Conservation (phyloP, 2,888 invertebrate genomes). For the Dasypogon diadema region DNA sequence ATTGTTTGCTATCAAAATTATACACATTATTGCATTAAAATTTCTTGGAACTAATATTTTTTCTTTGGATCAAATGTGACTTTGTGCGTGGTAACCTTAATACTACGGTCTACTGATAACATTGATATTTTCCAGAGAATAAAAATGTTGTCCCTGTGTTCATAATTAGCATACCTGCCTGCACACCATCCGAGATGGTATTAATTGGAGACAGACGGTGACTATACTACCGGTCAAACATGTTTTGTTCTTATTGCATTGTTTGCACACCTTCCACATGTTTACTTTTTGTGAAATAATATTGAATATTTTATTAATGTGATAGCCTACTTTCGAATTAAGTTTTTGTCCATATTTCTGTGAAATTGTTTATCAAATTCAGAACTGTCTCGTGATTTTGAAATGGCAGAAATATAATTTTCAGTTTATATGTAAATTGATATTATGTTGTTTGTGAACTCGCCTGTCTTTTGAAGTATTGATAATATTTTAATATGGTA, state of each 20-base stretch:
- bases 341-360: too few relatives aligned
- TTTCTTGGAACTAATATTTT: not conserved
- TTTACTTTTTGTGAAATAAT: not conserved
- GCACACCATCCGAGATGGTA: not conserved
- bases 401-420: not conserved
- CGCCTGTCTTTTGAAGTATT: too few relatives aligned
- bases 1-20: too few relatives aligned
- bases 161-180: not conserved
- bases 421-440: not conserved
- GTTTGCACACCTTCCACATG: not conserved
- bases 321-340: not conserved
- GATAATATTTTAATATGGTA: too few relatives aligned
- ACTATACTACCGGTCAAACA: not conserved
- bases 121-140: not conserved
- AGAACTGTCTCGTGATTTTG: not conserved
- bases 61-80: not conserved
- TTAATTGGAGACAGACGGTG: not conserved
- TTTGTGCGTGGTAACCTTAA: not conserved
- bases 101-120: not conserved
- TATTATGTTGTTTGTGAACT: not conserved
- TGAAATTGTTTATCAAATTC: not conserved
- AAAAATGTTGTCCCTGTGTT: not conserved
- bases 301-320: not conserved
- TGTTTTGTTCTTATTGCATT: not conserved
- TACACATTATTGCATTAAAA: too few relatives aligned